Base-by-base conservation (phyloP, 2,113 vertebrate species). In the Phrynocephalus versicolor region DNA sequence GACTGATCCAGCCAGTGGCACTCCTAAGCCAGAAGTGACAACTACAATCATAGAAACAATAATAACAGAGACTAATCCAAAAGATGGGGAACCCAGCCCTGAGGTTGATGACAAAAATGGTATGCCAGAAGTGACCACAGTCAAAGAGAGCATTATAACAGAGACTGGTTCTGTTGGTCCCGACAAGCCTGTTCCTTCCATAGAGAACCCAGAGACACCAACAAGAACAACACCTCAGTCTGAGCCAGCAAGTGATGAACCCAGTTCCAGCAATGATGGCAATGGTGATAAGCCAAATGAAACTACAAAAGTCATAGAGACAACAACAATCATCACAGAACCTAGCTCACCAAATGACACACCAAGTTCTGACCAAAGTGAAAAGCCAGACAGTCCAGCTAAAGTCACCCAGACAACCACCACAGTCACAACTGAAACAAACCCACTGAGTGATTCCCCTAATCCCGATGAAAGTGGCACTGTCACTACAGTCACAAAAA, bases 351-450 rank as follows among this genome's bases (percentile, higher is more conserved):
- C 35, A 73, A 60, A 62, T 60, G 70, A 62, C n/a, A 83, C 71
- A 75, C 57, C 82, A 83, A 83, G 15, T 64, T 71, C 82, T n/a
- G 35, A 33, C 15, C 30, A 70, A 81, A 70, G 45, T 69, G 78
- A 65, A 58, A n/a, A n/a, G n/a, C n/a, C n/a, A n/a, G 71, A 74
- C 7, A 62, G n/a, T 6, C 72, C 82, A 45, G 3, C 82, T 64
- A n/a, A 75, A 83, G 58, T 75, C n/a, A 86, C 41, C 35, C 39
- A 81, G 45, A 81, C 57, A 55, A 74, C 84, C 62, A 51, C 71
- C n/a, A 74, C 57, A 9, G 8, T 73, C 84, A 86, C 41, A 73
- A 86, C 58, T 65, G 84, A 86, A 81, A 73, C 69, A 12, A 73
- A 80, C 73, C 58, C 70, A 65, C 10, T 86, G 21, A 81, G 78